Evolutionary conservation across 2,113 vertebrate species (phyloP).

Genomic region (Sinocyclocheilus anophthalmus): DNA sequence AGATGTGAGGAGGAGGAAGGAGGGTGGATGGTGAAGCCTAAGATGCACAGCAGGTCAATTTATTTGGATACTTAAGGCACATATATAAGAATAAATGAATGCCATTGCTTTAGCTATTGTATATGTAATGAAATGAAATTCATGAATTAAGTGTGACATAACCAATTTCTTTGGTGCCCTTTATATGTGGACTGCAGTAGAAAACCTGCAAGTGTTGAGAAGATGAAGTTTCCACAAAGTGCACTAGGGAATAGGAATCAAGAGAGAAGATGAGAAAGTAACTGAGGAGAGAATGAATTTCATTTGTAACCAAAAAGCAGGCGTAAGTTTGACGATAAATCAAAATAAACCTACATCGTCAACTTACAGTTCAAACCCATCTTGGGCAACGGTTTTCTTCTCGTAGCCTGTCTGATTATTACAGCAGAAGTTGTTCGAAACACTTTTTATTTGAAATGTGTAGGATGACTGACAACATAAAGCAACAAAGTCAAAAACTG

Average conservation of each 20-base stretch:
- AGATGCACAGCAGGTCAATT: too few relatives aligned
- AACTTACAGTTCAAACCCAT: neutral
- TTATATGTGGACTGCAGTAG: neutral
- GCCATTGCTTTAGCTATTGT: too few relatives aligned
- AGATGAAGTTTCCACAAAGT: neutral
- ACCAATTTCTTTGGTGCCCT: too few relatives aligned
- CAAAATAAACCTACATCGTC: neutral
- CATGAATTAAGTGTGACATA: too few relatives aligned
- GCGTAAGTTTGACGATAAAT: constrained; percentile 17
- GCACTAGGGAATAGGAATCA: neutral
- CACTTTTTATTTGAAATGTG: neutral
- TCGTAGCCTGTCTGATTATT: neutral
- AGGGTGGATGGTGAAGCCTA: neutral
- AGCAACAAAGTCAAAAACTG: neutral
- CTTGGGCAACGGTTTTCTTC: neutral
- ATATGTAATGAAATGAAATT: too few relatives aligned
- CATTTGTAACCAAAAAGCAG: constrained; percentile 38
- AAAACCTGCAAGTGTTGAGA: constrained; percentile 10
- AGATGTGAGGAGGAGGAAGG: neutral
- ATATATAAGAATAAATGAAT: too few relatives aligned
- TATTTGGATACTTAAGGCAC: too few relatives aligned
- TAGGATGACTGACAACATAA: neutral
- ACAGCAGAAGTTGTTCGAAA: neutral
- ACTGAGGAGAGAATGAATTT: neutral
- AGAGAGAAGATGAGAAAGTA: neutral